phyloP scores from a whole-genome alignment of 2,888 invertebrate genomes.

The Cheilosia soror region DNA sequence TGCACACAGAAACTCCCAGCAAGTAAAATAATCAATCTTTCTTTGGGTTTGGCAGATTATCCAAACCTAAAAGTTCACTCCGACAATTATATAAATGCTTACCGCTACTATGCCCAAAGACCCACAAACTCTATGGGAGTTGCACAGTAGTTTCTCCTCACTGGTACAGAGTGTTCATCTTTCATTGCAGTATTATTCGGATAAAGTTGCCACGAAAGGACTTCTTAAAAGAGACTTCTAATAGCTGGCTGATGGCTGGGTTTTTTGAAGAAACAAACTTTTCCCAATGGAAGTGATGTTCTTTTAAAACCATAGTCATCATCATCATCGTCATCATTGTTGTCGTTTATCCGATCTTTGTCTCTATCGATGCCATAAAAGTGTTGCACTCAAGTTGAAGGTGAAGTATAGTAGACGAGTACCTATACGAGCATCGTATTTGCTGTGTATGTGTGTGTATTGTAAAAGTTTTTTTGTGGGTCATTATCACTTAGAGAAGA shows the following conservation, averaged over 20 bases:
- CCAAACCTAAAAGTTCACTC: conserved; percentile 42
- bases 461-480: conserved; percentile 56
- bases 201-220: conserved; percentile 59
- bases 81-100: conserved; percentile 57
- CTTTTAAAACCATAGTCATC: conserved; percentile 48
- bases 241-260: neutral
- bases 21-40: conserved; percentile 64
- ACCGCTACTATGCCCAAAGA: conserved; percentile 7
- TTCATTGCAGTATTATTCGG: conserved; percentile 56
- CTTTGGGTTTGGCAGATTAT: conserved; percentile 51
- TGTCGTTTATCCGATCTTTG: conserved; percentile 28
- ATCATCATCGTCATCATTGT: conserved; percentile 11
- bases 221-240: conserved; percentile 45
- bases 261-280: conserved; percentile 43
- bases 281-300: conserved; percentile 57
- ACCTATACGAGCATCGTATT: too few relatives aligned
- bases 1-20: neutral
- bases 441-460: neutral
- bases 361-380: conserved; percentile 42
- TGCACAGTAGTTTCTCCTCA: conserved; percentile 11
- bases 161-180: conserved; percentile 34
- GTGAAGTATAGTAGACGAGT: conserved; percentile 10
- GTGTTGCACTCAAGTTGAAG: conserved; percentile 60
- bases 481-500: conserved; percentile 68
- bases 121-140: neutral